Evolutionary conservation across 2,888 invertebrate species (phyloP), one percentile per base, ranked within the genome.

Genomic region (Campoplex nolae): DNA sequence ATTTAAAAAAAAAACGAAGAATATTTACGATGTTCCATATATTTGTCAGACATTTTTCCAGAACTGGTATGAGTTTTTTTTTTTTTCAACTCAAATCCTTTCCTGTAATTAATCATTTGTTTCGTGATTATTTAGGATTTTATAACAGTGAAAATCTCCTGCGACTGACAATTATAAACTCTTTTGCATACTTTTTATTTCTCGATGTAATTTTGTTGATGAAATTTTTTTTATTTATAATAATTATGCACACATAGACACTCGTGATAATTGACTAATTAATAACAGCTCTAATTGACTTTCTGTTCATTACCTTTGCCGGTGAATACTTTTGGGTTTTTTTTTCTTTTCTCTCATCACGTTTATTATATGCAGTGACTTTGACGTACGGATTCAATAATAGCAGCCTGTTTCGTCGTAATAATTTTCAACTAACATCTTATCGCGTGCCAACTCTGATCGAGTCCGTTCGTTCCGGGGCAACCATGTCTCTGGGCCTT

Each of bases 381-480:
- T 71, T 51, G 71, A 74, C 51, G 23, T 38, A 56, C 11, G 38
- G n/a, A 35, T 74, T 38, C 56, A 56, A 74, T 56, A 56, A 74
- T 56, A 62, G 70, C 62, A 76, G 68, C 76, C 65, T 54, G 48
- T 75, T 84, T 79, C 81, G 80, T 85, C 82, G 82, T 67, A 75
- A 62, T 78, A 78, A 85, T 83, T 85, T 85, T 85, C 82, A 82
- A 78, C 78, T 83, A 78, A 83, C 82, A 38, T 42, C 75, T 79
- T 86, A 83, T 86, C 86, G 86, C 86, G 86, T 83, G 84, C 80
- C 65, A 65, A 42, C 76, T 56, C 76, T 68, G 74, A 71, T 77
- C 58, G 75, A n/a, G 35, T 54, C 54, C 13, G 35, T 35, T 51
- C 74, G 35, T 74, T 56, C 56, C 35, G 35, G 38, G 54, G 74